Percentiles rank a stretch among this genome's conserved stretches.
These are phyloP conservation scores for Saccostrea cuccullata DNA, from an alignment of 1,140 invertebrate genomes.

Conservation along the genomic window DNA sequence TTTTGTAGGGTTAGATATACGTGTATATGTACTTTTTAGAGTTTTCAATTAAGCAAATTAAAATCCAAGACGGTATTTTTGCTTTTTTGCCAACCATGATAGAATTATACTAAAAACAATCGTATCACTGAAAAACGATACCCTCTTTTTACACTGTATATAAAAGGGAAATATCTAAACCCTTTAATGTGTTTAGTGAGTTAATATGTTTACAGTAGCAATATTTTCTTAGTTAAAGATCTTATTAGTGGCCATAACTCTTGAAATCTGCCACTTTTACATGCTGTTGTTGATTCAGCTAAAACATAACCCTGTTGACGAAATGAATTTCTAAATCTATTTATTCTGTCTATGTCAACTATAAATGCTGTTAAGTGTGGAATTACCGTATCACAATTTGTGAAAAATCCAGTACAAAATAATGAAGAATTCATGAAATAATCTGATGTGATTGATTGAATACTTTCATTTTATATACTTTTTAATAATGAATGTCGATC, in stretches of 20 bases:
- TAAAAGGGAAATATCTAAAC: background rate
- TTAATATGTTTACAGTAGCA: background rate
- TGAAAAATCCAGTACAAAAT: too few relatives aligned
- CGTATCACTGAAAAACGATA: background rate
- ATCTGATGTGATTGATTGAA: too few relatives aligned
- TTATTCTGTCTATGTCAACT: constrained; percentile 6
- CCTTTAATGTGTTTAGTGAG: background rate
- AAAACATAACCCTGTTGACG: background rate
- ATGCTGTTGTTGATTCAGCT: constrained; percentile 7
- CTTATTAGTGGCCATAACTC: background rate
- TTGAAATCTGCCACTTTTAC: background rate
- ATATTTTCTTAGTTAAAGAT: background rate
- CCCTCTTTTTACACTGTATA: background rate
- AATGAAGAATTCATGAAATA: too few relatives aligned
- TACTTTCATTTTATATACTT: too few relatives aligned
- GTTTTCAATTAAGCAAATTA: background rate
- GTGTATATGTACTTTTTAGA: background rate
- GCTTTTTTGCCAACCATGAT: background rate
- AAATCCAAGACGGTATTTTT: background rate
- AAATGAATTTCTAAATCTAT: background rate
- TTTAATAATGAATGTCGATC: too few relatives aligned
- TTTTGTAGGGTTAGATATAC: background rate
- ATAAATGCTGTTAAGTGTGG: background rate
- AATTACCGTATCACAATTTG: too few relatives aligned
- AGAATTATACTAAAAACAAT: background rate